Conservation (phyloP, 37 sponge, comb jelly and placozoan species). For the Theonella swinhoei region DNA sequence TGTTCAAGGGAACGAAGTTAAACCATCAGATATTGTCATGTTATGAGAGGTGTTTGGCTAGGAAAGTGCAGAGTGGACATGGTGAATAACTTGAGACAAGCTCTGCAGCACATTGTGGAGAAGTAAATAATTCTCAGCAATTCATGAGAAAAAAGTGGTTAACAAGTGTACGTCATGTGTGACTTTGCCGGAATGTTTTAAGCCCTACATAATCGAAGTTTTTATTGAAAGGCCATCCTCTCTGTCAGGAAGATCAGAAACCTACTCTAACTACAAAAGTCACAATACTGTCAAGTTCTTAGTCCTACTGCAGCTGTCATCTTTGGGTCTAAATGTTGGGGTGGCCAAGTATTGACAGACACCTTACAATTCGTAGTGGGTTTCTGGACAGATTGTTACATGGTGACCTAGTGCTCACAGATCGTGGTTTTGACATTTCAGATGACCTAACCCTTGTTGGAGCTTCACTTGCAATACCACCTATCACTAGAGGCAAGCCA, state of each 20-base stretch:
- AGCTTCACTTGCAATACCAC: slow-evolving; percentile 47
- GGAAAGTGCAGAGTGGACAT: no score
- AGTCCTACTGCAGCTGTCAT: slow-evolving; percentile 30
- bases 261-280: slow-evolving; percentile 61
- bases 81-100: no score
- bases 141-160: no score
- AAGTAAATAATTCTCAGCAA: no score
- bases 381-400: slow-evolving; percentile 24
- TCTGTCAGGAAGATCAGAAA: slow-evolving; percentile 16
- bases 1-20: no score
- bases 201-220: no score
- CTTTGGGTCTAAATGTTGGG: slow-evolving; percentile 44
- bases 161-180: no score
- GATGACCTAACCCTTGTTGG: slow-evolving; percentile 45
- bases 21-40: no score
- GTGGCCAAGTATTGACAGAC: slow-evolving; percentile 48
- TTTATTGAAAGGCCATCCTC: slow-evolving; percentile 18
- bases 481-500: slow-evolving; percentile 32
- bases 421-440: slow-evolving; percentile 39
- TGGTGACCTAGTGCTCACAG: slow-evolving; percentile 51
- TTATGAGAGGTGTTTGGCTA: no score
- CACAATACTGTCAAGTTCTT: slow-evolving; percentile 61
- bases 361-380: slow-evolving; percentile 28
- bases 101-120: no score
- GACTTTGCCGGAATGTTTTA: no score